Conservation (phyloP, 1,140 invertebrate species). For the Ptiloglossa arizonensis region DNA sequence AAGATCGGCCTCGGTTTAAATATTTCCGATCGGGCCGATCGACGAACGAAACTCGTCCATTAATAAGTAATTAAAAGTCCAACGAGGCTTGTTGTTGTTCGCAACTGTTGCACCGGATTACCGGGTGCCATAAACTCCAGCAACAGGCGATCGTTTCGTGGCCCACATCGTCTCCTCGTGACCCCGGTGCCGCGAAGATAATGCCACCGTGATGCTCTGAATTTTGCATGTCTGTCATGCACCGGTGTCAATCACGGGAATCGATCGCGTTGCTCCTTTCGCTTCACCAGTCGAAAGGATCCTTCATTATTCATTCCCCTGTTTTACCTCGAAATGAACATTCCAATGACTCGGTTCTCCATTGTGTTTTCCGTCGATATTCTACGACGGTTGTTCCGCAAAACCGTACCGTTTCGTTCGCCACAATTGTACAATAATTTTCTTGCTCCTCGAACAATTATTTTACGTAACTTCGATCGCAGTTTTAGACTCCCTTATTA, state of each 20-base stretch:
- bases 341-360: background rate
- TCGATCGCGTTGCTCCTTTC: background rate
- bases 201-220: background rate
- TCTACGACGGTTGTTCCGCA: background rate
- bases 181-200: background rate
- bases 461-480: no score
- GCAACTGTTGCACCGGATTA: conserved; percentile 7
- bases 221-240: conserved; percentile 4
- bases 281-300: background rate
- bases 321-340: background rate
- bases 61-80: background rate
- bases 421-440: no score
- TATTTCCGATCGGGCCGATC: no score
- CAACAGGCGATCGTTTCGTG: conserved; percentile 6
- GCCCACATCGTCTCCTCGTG: background rate
- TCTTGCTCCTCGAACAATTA: no score
- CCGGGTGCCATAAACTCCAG: background rate
- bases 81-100: background rate
- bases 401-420: no score
- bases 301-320: conserved; percentile 3
- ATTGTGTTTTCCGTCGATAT: background rate
- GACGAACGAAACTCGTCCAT: no score
- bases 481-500: no score
- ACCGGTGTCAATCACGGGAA: conserved; percentile 1
- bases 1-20: no score